Base-by-base conservation (phyloP, 2,888 invertebrate genomes). In the Apodemia mormo region DNA sequence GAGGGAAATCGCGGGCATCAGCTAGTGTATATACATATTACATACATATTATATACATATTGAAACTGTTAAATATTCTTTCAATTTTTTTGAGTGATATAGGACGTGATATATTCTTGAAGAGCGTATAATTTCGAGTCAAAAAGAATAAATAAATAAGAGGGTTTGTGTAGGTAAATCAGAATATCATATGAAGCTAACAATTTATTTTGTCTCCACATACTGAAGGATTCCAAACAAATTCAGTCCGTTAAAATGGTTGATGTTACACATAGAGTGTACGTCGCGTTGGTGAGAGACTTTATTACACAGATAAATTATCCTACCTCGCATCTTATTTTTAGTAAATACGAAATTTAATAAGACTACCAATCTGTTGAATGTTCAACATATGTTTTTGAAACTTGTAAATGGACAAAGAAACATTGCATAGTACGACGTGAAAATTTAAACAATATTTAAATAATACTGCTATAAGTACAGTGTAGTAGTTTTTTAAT, bases 181-280 rank as follows among this genome's bases (percentile, higher is more conserved):
- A 7, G 22, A 14, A 52, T 52, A 52, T 2, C n/a, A 56, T 45
- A 14, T 45, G 67, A 71, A 64, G 61, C 61, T 37, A 33, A 37
- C 66, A 68, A 71, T 66, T 66, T 71, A 68, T 43, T 40, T 61
- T 68, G 68, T 43, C 61, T 67, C 61, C 37, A 64, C n/a, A 14
- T 75, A 73, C 70, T 74, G 76, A 76, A 73, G 77, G 76, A 76
- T 77, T 75, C 71, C 72, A 79, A 77, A 80, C 78, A 80, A 81
- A 81, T 80, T 79, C 72, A 74, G 74, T 75, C 78, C 81, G 77
- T 80, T 80, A 81, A 81, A 81, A 81, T 81, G 81, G 72, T 79
- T 78, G 79, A 80, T 79, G 76, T 77, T 76, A 74, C 71, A 58
- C 72, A 73, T 76, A 77, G 77, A 76, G 76, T 78, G 76, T 75